A percentile compares a stretch with the other conserved stretches of the same genome.
Conservation (phyloP, 2,113 vertebrate species). For the Phocoena sinus region DNA sequence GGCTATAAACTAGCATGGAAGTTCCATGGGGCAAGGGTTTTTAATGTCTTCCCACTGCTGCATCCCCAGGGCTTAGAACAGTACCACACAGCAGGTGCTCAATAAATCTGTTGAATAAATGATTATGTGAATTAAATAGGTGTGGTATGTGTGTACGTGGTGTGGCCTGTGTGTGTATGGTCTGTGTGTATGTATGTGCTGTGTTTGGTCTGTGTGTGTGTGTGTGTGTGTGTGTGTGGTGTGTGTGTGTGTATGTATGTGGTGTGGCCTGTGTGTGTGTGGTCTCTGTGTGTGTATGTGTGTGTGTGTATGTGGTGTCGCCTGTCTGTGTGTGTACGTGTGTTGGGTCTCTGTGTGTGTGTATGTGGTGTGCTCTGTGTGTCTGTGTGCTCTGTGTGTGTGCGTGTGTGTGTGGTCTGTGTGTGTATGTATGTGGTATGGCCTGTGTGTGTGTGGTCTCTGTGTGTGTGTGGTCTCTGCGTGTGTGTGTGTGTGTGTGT, state of each 20-base stretch:
- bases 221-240: not conserved
- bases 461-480: not conserved
- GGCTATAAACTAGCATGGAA: not conserved
- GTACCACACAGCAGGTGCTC: no score
- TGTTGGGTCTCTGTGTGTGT: not conserved
- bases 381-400: not conserved
- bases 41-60: rapidly evolving
- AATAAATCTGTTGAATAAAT: not conserved
- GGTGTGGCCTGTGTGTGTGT: not conserved
- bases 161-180: not conserved
- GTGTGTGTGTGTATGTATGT: not conserved
- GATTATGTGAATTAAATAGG: not conserved
- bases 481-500: no score
- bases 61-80: not conserved
- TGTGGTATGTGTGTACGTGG: not conserved
- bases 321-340: no score
- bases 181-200: not conserved
- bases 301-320: not conserved
- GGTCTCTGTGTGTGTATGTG: not conserved
- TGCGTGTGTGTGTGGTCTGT: no score
- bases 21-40: not conserved
- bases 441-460: not conserved
- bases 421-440: not conserved
- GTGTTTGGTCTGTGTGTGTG: not conserved
- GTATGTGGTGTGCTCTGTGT: not conserved